A percentile compares a stretch with the other conserved stretches of the same genome.
These are phyloP conservation scores for Cettia cetti DNA, from an alignment of 2,113 vertebrate species.

Conservation along the genomic window DNA sequence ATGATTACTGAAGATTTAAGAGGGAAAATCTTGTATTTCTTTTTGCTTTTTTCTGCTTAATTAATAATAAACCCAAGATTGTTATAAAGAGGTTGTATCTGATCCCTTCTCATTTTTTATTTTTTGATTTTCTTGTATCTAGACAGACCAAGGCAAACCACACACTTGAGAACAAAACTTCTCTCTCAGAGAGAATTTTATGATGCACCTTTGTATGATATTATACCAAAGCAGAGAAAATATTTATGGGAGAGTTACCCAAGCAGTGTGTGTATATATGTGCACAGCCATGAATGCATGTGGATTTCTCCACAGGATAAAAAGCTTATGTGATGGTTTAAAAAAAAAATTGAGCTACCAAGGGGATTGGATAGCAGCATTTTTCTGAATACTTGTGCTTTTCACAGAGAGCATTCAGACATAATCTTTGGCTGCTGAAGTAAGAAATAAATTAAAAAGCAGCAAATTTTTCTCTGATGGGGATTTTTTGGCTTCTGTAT, in stretches of 20 bases:
- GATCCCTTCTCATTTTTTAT: not conserved
- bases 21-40: not conserved
- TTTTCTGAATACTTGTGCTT: not conserved
- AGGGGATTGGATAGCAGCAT: not conserved
- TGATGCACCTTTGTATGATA: not conserved
- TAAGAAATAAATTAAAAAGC: not conserved
- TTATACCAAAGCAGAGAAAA: not conserved
- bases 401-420: not conserved
- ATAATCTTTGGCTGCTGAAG: not conserved
- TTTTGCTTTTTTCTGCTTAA: not conserved
- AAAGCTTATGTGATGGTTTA: slow-evolving; percentile 18
- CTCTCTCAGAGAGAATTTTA: not conserved
- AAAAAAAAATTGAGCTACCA: not conserved
- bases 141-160: not conserved
- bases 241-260: not conserved
- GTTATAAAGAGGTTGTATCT: not conserved
- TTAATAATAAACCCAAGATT: not conserved
- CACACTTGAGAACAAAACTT: not conserved
- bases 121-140: not conserved
- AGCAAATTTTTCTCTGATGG: not conserved
- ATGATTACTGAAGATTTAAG: not conserved
- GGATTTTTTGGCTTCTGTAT: not conserved
- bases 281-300: not conserved
- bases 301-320: not conserved
- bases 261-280: not conserved